Evolutionary conservation across 2,797 vertebrate genomes (phyloP).

Genomic region (Cottoperca gobio): DNA sequence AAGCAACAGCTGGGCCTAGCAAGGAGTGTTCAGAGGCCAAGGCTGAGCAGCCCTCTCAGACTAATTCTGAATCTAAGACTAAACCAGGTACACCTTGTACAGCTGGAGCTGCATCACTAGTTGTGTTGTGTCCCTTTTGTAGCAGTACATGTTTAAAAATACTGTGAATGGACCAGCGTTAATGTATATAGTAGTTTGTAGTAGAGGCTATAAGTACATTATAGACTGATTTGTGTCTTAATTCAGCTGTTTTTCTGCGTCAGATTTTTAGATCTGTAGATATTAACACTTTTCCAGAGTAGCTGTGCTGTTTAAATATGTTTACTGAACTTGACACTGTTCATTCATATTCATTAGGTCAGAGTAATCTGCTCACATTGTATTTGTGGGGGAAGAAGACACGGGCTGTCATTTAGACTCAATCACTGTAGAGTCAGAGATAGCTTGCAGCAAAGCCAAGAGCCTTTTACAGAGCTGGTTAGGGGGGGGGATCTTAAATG

Average conservation of each 20-base stretch:
- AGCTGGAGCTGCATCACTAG: neutral
- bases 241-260: slow-evolving; percentile 16
- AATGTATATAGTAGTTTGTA: slow-evolving; percentile 18
- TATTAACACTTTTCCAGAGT: slow-evolving; percentile 12
- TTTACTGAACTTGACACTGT: slow-evolving; percentile 26
- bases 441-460: slow-evolving; percentile 41
- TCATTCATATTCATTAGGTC: slow-evolving; percentile 49
- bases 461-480: slow-evolving; percentile 48
- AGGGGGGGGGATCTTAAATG: slow-evolving; percentile 50
- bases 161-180: slow-evolving; percentile 20
- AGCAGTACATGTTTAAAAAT: slow-evolving; percentile 11
- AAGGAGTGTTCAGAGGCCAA: slow-evolving; percentile 72
- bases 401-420: slow-evolving; percentile 61
- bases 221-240: slow-evolving; percentile 15
- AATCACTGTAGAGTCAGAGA: slow-evolving; percentile 40
- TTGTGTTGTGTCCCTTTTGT: slow-evolving; percentile 28
- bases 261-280: slow-evolving; percentile 10
- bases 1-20: slow-evolving; percentile 73
- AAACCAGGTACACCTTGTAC: slow-evolving; percentile 73
- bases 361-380: slow-evolving; percentile 38
- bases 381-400: slow-evolving; percentile 49
- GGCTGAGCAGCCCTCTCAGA: slow-evolving; percentile 69
- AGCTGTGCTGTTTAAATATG: slow-evolving; percentile 1
- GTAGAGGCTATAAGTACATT: slow-evolving; percentile 4
- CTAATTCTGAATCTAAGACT: slow-evolving; percentile 72